phyloP scores from a whole-genome alignment of 2,888 invertebrate genomes.

The Pristionchus maxplancki region DNA sequence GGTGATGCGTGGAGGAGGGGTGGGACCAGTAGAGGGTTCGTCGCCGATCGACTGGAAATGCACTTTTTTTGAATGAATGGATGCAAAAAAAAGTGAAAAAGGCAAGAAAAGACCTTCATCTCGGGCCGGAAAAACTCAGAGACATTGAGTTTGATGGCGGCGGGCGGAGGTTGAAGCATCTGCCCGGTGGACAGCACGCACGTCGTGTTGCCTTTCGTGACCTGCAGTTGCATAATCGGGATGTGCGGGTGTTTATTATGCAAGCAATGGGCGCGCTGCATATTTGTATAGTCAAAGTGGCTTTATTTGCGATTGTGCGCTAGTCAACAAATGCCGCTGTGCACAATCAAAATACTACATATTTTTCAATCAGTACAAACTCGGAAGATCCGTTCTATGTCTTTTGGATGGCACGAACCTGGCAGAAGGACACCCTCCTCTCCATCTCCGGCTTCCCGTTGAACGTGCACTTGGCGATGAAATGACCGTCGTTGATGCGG shows the following conservation, averaged over 20 bases:
- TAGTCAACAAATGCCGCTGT: no score
- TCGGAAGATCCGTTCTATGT: no score
- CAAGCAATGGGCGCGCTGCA: no score
- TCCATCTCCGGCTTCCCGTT: slow-evolving; percentile 5
- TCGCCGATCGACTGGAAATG: background rate
- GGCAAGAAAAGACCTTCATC: background rate
- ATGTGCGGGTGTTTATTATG: no score
- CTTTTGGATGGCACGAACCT: no score
- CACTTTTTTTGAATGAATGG: no score
- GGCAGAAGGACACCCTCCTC: background rate
- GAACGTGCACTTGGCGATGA: background rate
- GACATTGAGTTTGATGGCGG: background rate
- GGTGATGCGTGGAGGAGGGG: background rate
- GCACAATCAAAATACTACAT: no score
- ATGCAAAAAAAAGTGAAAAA: no score
- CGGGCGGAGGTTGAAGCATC: background rate
- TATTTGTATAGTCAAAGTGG: no score
- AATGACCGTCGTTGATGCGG: background rate
- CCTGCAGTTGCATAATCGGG: background rate
- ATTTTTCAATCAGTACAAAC: no score
- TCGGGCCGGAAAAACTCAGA: slow-evolving; percentile 18
- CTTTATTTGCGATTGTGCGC: no score
- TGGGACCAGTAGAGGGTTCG: background rate
- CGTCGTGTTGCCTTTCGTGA: slow-evolving; percentile 30
- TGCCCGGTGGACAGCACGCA: slow-evolving; percentile 20